phyloP scores from a whole-genome alignment of 2,797 vertebrate genomes.

The Rhabdophis nuchalis region DNA sequence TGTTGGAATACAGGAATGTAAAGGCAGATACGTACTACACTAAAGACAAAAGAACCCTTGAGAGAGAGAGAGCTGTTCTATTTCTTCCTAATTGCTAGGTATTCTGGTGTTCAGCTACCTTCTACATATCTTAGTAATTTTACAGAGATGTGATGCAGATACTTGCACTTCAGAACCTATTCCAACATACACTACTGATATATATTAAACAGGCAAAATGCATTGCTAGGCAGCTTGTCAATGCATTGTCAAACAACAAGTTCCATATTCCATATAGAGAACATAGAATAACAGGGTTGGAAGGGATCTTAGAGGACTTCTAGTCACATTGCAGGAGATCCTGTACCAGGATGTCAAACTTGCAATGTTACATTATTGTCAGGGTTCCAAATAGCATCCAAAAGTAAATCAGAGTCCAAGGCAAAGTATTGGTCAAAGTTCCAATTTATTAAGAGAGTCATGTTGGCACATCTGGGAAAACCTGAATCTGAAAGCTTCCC shows the following conservation, averaged over 20 bases:
- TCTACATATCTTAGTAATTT: background rate
- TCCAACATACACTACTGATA: background rate
- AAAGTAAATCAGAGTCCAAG: too few relatives aligned
- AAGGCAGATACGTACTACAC: too few relatives aligned
- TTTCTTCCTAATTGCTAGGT: background rate
- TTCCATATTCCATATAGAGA: background rate
- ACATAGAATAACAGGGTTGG: background rate
- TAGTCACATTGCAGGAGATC: background rate
- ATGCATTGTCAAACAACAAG: background rate
- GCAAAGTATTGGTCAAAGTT: too few relatives aligned
- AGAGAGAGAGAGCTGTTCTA: slow-evolving; percentile 5
- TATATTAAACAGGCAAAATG: background rate
- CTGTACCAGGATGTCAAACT: background rate
- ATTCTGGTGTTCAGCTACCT: background rate
- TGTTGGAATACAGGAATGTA: background rate
- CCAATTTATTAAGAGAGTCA: too few relatives aligned
- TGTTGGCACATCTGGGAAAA: too few relatives aligned
- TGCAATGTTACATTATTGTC: too few relatives aligned
- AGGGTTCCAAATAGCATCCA: too few relatives aligned
- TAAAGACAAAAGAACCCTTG: slow-evolving; percentile 4
- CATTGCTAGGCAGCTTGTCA: background rate
- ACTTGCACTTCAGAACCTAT: background rate
- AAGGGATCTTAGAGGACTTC: background rate
- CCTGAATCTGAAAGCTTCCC: too few relatives aligned
- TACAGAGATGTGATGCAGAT: background rate